Conservation (phyloP, 2,113 vertebrate species). For the Cygnus buccinator region DNA sequence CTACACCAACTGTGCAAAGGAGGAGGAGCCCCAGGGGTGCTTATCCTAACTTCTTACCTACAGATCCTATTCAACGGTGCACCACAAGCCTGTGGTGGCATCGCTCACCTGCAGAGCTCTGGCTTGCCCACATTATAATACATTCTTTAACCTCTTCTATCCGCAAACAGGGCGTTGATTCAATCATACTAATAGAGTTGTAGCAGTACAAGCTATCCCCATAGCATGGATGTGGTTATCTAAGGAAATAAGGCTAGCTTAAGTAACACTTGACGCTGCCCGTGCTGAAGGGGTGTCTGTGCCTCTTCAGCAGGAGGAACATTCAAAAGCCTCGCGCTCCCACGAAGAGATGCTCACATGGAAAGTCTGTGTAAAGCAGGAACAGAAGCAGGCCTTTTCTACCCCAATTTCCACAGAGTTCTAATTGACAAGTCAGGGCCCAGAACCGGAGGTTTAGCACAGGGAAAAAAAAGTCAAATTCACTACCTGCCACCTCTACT, state of each 20-base stretch:
- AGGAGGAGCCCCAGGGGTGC: not conserved
- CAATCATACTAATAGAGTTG: not conserved
- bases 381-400: not conserved
- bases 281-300: not conserved
- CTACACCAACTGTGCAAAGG: not conserved
- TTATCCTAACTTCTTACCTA: not conserved
- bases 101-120: accelerated
- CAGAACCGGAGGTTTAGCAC: not conserved
- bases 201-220: not conserved
- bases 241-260: not conserved
- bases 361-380: not conserved
- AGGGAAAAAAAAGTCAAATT: not conserved
- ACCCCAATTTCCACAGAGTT: not conserved
- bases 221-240: not conserved
- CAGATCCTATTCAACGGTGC: accelerated
- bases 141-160: not conserved
- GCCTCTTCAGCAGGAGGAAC: not conserved
- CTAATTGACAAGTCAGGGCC: not conserved
- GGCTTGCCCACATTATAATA: not conserved
- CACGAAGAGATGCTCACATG: not conserved
- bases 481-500: not conserved
- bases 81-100: not conserved
- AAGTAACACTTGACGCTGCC: not conserved
- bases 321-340: not conserved
- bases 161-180: accelerated